Base-by-base conservation (phyloP, 2,888 invertebrate species). In the Exocentrus adspersus region DNA sequence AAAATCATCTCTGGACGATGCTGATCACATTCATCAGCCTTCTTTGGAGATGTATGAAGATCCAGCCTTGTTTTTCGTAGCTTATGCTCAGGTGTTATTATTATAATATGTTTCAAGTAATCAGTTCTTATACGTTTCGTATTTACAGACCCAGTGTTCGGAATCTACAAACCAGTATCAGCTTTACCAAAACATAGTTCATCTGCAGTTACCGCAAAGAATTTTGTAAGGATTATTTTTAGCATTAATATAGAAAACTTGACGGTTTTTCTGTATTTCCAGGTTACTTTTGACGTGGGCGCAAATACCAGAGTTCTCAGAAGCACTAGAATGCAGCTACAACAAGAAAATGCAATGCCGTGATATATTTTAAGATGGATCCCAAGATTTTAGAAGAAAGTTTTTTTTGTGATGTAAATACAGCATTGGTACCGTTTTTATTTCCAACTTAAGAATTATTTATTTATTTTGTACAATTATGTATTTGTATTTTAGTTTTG, bases 61-160 rank as follows among this genome's bases (percentile, higher is more conserved):
- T 58, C 81, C 84, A 21, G 84, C 85, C 48, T 78, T 87, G 60
- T 88, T 87, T 77, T 88, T 86, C 75, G 72, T 88, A 9, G 77
- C 86, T 1, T 87, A 85, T 72, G 84, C 86, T 9, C 88, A 88
- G 81, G 85, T 85, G 78, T 68, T 62, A 24, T 64, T 37, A 45
- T 24, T 42, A 19, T n/a, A 20, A 5, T 16, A 30, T 7, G 30
- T 2, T 30, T 30, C 7, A n/a, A n/a, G n/a, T n/a, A n/a, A n/a
- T n/a, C n/a, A n/a, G n/a, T n/a, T n/a, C n/a, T n/a, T n/a, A n/a
- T 24, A 24, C 7, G 24, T 24, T 62, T 59, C 67, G 65, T 72
- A 65, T 66, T 79, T 76, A 68, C 73, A 81, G 81, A 81, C 80
- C 52, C 80, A 78, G 65, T 84, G 82, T 78, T 82, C 82, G 46